phyloP scores from a whole-genome alignment of 2,888 invertebrate genomes.

The Seladonia tumulorum region DNA sequence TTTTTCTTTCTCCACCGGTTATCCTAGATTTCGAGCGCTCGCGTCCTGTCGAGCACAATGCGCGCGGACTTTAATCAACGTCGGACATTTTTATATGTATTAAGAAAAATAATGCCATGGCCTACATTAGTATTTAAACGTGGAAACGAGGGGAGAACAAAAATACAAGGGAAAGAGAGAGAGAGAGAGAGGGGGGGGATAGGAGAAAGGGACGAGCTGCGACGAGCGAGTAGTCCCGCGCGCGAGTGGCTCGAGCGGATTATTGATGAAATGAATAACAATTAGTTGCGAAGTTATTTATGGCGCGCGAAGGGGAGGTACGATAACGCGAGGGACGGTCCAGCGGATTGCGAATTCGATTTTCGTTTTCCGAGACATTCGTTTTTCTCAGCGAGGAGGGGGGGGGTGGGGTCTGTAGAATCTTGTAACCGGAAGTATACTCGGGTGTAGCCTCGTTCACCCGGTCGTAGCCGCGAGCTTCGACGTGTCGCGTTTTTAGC shows the following conservation, averaged over 20 bases:
- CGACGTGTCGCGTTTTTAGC: conserved; percentile 23
- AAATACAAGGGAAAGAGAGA: conserved; percentile 30
- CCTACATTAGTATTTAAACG: conserved; percentile 79
- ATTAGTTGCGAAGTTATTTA: conserved; percentile 28
- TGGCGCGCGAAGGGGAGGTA: neutral
- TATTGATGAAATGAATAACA: conserved; percentile 10
- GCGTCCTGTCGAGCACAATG: conserved; percentile 1
- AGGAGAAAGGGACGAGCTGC: conserved; percentile 11
- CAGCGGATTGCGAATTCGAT: conserved; percentile 15
- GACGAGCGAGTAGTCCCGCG: conserved; percentile 19
- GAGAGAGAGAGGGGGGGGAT: neutral
- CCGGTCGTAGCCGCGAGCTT: conserved; percentile 10
- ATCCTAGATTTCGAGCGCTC: conserved; percentile 6
- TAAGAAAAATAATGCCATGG: conserved; percentile 77
- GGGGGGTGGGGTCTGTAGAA: neutral
- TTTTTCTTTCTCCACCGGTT: conserved; percentile 12
- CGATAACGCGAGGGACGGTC: conserved; percentile 16
- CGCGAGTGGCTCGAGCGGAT: conserved; percentile 35
- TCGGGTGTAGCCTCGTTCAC: neutral
- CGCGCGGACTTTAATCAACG: conserved; percentile 31
- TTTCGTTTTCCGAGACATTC: neutral
- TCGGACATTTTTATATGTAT: conserved; percentile 72
- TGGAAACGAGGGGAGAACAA: conserved; percentile 45
- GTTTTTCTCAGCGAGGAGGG: neutral
- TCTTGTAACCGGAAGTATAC: conserved; percentile 12